Conservation (phyloP, 2,888 invertebrate species). For the Dromius quadrimaculatus region DNA sequence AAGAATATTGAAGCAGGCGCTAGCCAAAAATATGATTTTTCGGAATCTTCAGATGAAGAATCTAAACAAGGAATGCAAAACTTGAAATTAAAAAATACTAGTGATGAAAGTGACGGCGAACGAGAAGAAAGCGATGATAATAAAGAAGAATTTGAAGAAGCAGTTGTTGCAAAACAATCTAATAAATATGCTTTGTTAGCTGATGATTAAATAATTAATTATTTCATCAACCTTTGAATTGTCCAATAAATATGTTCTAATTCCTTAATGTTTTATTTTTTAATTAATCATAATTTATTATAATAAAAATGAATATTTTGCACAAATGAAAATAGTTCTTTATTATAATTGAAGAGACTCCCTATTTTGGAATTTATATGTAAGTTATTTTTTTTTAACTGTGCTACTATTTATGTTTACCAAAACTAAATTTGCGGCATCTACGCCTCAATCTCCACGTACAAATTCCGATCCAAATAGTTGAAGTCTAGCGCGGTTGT, state of each 20-base stretch:
- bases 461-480: not conserved
- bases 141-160: not conserved
- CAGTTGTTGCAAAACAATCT: not conserved
- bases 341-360: too few relatives aligned
- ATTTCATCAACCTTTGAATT: not conserved
- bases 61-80: not conserved
- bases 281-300: too few relatives aligned
- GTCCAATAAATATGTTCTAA: too few relatives aligned
- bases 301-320: too few relatives aligned
- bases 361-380: not conserved
- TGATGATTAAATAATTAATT: conserved; percentile 28
- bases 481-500: not conserved
- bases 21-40: conserved; percentile 53
- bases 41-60: conserved; percentile 58
- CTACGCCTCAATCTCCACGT: too few relatives aligned
- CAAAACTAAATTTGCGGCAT: not conserved
- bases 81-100: conserved; percentile 54
- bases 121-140: conserved; percentile 55
- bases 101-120: conserved; percentile 60
- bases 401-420: not conserved
- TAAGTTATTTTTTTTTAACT: not conserved
- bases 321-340: too few relatives aligned
- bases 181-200: conserved; percentile 56
- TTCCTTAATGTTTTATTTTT: too few relatives aligned
- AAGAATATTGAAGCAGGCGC: conserved; percentile 56